Base-by-base conservation (phyloP, 2,797 vertebrate genomes). In the Cheracebus regulus region DNA sequence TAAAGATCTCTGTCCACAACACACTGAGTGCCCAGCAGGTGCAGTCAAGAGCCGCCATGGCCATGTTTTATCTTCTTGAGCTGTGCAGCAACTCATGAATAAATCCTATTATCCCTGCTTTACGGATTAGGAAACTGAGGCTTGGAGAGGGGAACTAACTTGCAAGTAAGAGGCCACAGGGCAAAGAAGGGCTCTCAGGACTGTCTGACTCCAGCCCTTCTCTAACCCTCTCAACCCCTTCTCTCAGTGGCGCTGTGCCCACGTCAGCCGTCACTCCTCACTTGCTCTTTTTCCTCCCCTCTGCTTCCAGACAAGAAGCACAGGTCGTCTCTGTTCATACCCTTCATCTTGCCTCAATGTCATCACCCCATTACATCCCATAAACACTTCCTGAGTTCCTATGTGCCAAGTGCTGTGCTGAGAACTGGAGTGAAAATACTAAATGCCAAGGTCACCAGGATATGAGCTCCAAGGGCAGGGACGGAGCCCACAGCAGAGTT, bases 131-230 rank as follows among this genome's bases (percentile, higher is more conserved):
- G 48, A 88, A 70, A 52, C 64, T 12, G 48, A 36, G 55, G 44
- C 70, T 70, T 50, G 30, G 44, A 48, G 30, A 39, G 55, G 46
- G 24, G 46, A 44, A 20, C 19, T 17, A 3, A 55, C 11, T 28
- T 67, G 33, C 55, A 72, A 70, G 52, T 33, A 33, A 58, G 76
- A 64, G 76, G 20, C 6, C 0, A 0, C n/a, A 24, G 26, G 20
- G 28, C 17, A 22, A 80, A 28, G 57, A 50, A 19, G 41, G 6
- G 20, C 24, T 7, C 67, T 10, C 4, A 0, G 61, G 72, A 33
- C 58, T 13, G 26, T 15, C 14, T 0, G 7, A 2, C 5, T 46
- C 14, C n/a, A 0, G 28, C 1, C n/a, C 57, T 7, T 20, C 5
- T 75, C n/a, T 50, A 12, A 1, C n/a, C 36, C 44, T 44, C 41